phyloP scores from a whole-genome alignment of 2,113 vertebrate species.

The Cricetomys ansorgei region DNA sequence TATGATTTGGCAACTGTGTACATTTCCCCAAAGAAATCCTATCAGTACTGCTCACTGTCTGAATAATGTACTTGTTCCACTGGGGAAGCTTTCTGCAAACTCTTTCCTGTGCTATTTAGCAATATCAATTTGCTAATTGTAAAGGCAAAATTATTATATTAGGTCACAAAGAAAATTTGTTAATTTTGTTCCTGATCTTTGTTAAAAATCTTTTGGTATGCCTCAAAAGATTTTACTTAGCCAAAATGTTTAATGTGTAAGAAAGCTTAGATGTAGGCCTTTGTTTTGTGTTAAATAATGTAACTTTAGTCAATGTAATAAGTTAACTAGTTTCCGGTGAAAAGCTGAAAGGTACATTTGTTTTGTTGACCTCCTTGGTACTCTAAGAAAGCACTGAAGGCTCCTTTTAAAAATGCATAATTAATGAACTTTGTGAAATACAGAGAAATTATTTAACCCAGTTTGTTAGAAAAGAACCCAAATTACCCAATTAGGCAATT shows the following conservation, averaged over 20 bases:
- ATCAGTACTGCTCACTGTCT: conserved; percentile 18
- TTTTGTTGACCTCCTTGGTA: background rate
- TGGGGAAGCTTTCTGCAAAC: conserved; percentile 36
- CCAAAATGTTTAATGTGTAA: conserved; percentile 41
- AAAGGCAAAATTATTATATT: conserved; percentile 66
- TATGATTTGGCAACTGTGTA: conserved; percentile 58
- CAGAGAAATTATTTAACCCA: conserved; percentile 29
- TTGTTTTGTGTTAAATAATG: conserved; percentile 19
- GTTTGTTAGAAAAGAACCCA: conserved; percentile 49
- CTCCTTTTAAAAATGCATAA: background rate
- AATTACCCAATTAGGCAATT: conserved; percentile 30
- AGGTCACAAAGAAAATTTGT: conserved; percentile 64
- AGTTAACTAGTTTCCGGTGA: conserved; percentile 39
- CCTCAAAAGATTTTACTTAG: conserved; percentile 25
- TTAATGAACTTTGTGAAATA: conserved; percentile 42
- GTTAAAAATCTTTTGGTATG: conserved; percentile 60
- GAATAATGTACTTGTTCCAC: conserved; percentile 44
- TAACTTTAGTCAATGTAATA: conserved; percentile 9
- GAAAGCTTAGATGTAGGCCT: background rate
- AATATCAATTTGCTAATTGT: conserved; percentile 69
- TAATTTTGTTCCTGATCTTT: conserved; percentile 11
- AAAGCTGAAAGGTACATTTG: conserved; percentile 27
- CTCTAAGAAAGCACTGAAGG: conserved; percentile 25
- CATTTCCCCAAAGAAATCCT: conserved; percentile 12
- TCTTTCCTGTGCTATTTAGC: conserved; percentile 60